These are phyloP conservation scores for Stictonetta naevosa DNA, from an alignment of 2,113 vertebrate species.

Conservation along the genomic window DNA sequence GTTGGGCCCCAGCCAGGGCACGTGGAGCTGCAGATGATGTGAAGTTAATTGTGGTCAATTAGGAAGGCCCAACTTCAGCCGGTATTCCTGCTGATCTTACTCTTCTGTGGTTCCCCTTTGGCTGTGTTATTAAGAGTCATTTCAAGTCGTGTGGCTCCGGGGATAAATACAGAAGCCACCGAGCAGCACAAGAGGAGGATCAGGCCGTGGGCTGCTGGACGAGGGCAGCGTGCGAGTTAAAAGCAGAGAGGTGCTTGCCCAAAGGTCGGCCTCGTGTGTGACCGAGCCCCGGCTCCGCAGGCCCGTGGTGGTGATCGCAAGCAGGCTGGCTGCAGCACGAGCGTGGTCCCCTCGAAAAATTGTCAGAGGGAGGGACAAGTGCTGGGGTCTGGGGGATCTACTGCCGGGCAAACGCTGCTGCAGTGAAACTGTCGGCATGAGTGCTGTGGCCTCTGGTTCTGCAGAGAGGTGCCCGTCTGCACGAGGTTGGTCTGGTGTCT, in stretches of 20 bases:
- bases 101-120: neutral
- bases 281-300: no score
- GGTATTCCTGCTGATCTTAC: neutral
- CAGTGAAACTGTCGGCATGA: neutral
- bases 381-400: neutral
- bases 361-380: neutral
- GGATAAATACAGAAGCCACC: neutral
- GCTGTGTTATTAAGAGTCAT: neutral
- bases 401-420: slow-evolving; percentile 14
- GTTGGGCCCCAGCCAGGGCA: neutral
- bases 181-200: neutral
- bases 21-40: neutral
- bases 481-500: neutral
- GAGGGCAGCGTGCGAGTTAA: accelerated
- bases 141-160: neutral
- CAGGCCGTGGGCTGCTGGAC: neutral
- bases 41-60: slow-evolving; percentile 13
- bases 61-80: neutral
- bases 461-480: neutral
- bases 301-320: no score
- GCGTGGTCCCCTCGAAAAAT: neutral
- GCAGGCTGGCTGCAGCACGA: no score
- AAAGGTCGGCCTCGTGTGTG: no score
- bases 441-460: neutral
- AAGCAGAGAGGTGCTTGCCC: neutral